Evolutionary conservation across 2,113 vertebrate species (phyloP).

Genomic region (Chloropsis cyanopogon): DNA sequence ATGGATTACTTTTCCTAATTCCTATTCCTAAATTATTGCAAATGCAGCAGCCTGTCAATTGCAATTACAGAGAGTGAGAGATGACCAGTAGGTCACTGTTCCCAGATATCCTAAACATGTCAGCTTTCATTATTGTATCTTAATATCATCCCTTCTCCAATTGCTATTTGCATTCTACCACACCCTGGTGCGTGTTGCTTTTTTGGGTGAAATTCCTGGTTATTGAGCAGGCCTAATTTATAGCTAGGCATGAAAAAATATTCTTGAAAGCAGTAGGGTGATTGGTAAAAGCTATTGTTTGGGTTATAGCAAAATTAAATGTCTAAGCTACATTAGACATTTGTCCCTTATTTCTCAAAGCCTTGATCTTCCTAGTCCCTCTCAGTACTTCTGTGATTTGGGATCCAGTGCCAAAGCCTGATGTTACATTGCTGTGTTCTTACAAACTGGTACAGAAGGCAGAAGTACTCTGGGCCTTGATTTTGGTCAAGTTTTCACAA

Average conservation of each 20-base stretch:
- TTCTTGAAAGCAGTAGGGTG: neutral
- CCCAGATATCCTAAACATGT: conserved; percentile 22
- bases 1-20: neutral
- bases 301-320: neutral
- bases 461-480: neutral
- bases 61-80: neutral
- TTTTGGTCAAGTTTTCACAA: neutral
- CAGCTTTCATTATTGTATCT: conserved; percentile 20
- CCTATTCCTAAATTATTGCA: neutral
- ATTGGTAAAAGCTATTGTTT: neutral
- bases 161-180: neutral
- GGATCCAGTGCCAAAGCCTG: neutral
- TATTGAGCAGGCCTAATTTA: neutral
- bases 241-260: neutral
- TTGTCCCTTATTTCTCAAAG: neutral
- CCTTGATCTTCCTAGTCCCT: neutral
- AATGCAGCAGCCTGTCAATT: conserved; percentile 28
- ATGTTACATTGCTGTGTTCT: rapidly evolving
- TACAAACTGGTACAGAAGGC: neutral
- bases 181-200: neutral
- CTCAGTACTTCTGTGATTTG: neutral
- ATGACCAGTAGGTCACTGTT: conserved; percentile 1
- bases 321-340: neutral
- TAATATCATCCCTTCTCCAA: neutral
- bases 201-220: neutral